Evolutionary conservation across 2,113 vertebrate species (phyloP), one percentile per base, ranked within the genome.

Genomic region (Zosterops borbonicus): DNA sequence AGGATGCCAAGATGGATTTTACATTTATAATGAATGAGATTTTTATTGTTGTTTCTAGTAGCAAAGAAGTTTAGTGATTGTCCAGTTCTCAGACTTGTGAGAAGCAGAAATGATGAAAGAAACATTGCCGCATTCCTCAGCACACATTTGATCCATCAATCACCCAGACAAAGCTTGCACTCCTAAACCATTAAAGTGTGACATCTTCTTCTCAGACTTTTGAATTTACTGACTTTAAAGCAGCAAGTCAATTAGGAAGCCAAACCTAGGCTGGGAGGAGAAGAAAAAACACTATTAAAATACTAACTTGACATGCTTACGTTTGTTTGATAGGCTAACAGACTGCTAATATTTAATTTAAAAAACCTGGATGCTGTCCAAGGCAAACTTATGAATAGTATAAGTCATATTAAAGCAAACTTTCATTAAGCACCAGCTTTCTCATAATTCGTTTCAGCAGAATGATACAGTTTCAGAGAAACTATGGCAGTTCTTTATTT

Each of bases 171-270:
- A 94, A 90, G 83, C 35, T 8, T 91, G 95, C 29, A 37, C 96
- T 95, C 84, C 96, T 94, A 90, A 97, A 94, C 96, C 96, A 85
- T 97, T 97, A 94, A 96, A 96, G 94, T 95, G 96, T 97, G 95
- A 96, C 96, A 96, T 95, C 94, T 87, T 95, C 89, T 93, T 91
- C 87, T 92, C 93, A 96, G 88, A 95, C 85, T 92, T 95, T 47
- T 52, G 93, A 90, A 69, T 95, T 94, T 90, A 81, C 92, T 86
- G 88, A 86, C 86, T 95, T 96, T 86, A 94, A 93, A 95, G 83
- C 83, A 84, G 93, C 80, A 73, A 96, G 92, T 94, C 95, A 94
- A 93, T 96, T 96, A 94, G 73, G 68, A 93, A 90, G 67, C 71
- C 56, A 93, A 92, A 94, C 68, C 77, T 74, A 90, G 60, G 49